Evolutionary conservation across 2,888 invertebrate species (phyloP).

Genomic region (Periphyllus acericola): DNA sequence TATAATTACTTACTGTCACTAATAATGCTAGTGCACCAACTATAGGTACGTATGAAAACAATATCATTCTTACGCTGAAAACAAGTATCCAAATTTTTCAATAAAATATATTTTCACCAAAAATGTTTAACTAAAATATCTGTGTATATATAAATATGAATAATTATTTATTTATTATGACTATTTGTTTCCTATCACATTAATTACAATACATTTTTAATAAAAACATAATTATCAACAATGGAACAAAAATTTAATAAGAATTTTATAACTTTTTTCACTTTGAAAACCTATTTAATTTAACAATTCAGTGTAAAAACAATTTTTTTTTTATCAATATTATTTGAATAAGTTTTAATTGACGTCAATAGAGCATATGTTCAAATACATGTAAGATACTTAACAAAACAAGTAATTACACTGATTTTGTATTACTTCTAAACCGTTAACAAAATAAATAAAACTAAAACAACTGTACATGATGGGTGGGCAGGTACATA

Average conservation of each 20-base stretch:
- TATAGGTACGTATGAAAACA: not conserved
- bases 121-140: not conserved
- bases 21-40: not conserved
- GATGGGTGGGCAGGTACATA: no score
- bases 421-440: not conserved
- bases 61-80: not conserved
- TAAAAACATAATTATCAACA: not conserved
- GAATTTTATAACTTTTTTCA: not conserved
- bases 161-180: not conserved
- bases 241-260: not conserved
- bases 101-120: not conserved
- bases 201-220: not conserved
- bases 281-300: not conserved
- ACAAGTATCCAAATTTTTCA: not conserved
- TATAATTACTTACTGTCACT: not conserved
- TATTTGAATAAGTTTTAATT: not conserved
- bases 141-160: not conserved
- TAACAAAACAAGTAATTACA: not conserved
- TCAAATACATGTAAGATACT: not conserved
- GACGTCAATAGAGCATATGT: conserved; percentile 19
- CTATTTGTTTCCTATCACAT: not conserved
- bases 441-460: not conserved
- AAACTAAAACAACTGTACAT: not conserved
- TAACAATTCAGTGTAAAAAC: not conserved
- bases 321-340: not conserved